phyloP scores from a whole-genome alignment of 2,797 vertebrate species.

The Gallirallus australis region DNA sequence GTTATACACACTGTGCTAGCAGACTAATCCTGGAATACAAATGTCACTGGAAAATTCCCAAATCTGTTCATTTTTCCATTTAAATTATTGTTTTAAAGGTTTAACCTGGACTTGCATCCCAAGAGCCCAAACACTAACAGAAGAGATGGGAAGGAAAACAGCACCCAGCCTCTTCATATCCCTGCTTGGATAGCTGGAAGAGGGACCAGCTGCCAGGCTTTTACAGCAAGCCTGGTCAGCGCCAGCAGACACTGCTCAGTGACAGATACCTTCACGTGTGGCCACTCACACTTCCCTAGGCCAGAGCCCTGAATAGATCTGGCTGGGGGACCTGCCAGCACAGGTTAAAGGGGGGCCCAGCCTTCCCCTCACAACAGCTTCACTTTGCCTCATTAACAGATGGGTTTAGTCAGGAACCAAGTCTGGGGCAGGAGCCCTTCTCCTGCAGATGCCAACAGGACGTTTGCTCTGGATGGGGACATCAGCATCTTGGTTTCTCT shows the following conservation, averaged over 20 bases:
- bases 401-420: neutral
- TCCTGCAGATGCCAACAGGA: neutral
- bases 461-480: neutral
- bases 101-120: neutral
- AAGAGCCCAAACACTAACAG: neutral
- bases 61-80: slow-evolving; percentile 32
- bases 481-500: neutral
- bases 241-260: neutral
- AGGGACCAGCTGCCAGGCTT: neutral
- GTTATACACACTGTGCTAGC: neutral
- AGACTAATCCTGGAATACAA: slow-evolving; percentile 64
- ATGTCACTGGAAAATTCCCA: slow-evolving; percentile 54
- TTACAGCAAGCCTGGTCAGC: neutral
- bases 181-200: neutral
- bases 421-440: neutral
- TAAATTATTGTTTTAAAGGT: neutral
- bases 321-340: fast-evolving
- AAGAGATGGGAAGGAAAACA: neutral
- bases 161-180: neutral
- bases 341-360: neutral
- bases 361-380: neutral
- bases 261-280: neutral
- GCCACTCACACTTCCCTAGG: neutral
- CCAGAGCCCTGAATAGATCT: neutral
- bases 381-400: neutral